phyloP scores from a whole-genome alignment of 2,113 vertebrate genomes.

The Chloropsis hardwickii region DNA sequence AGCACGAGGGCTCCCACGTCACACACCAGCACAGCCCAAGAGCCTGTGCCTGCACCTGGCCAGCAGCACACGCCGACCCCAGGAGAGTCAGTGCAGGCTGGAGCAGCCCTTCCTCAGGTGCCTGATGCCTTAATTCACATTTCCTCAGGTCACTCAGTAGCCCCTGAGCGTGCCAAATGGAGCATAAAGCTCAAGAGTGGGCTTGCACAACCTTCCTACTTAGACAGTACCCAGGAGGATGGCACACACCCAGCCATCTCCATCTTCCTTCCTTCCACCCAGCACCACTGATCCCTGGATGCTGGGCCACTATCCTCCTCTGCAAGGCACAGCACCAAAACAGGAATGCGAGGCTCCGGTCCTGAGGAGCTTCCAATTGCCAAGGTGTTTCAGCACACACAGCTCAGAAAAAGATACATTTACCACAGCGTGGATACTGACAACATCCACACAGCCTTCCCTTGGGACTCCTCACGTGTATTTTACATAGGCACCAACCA shows the following conservation, averaged over 20 bases:
- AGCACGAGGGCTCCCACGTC: fast-evolving
- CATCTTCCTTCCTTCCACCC: not conserved
- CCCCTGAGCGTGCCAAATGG: not conserved
- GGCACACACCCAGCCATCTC: not conserved
- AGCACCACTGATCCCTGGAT: fast-evolving
- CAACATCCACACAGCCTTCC: not conserved
- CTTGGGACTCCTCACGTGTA: not conserved
- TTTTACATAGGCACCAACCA: not conserved
- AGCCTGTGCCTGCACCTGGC: not conserved
- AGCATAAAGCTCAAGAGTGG: not conserved
- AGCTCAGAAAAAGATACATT: not conserved
- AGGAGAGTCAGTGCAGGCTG: not conserved
- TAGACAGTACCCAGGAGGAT: fast-evolving
- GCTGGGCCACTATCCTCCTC: too few relatives aligned
- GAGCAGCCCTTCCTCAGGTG: fast-evolving
- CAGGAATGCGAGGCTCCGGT: fast-evolving
- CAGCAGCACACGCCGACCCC: fast-evolving
- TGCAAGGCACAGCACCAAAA: not conserved
- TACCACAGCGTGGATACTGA: not conserved
- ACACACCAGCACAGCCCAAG: not conserved
- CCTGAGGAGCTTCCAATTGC: not conserved
- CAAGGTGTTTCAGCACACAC: not conserved
- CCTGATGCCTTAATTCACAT: not conserved
- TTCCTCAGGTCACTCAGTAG: not conserved
- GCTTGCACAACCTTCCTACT: not conserved